phyloP scores from a whole-genome alignment of 2,888 invertebrate species.

The Brachyopa scutellaris region DNA sequence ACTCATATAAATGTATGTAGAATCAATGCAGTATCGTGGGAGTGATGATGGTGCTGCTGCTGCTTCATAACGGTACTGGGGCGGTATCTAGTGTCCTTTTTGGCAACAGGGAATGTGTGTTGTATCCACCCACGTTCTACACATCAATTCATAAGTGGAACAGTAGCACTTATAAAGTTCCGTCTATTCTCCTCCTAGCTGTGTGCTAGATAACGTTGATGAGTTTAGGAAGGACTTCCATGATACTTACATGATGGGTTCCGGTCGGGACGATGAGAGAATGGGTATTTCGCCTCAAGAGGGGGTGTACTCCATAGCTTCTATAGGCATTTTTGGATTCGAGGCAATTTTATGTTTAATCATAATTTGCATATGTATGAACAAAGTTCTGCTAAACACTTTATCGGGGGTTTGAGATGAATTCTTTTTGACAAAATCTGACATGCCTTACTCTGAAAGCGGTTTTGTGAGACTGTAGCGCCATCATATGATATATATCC shows the following conservation, averaged over 20 bases:
- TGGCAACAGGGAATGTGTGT: slow-evolving; percentile 35
- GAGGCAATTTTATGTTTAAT: neutral
- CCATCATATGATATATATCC: too few species aligned
- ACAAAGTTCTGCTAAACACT: slow-evolving; percentile 1
- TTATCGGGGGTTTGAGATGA: too few species aligned
- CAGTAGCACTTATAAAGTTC: slow-evolving; percentile 61
- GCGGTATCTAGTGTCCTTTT: slow-evolving; percentile 42
- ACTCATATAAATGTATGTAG: slow-evolving; percentile 52
- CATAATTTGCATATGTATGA: slow-evolving; percentile 15
- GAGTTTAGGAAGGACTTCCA: slow-evolving; percentile 45
- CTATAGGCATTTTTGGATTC: neutral
- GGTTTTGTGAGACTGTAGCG: too few species aligned
- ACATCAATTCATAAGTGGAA: slow-evolving; percentile 61
- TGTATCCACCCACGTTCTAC: slow-evolving; percentile 41
- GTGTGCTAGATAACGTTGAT: slow-evolving; percentile 65
- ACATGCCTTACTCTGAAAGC: too few species aligned
- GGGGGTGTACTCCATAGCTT: neutral
- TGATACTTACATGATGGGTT: slow-evolving; percentile 35
- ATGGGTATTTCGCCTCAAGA: neutral
- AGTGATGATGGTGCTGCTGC: neutral
- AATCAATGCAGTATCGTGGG: slow-evolving; percentile 28
- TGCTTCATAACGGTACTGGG: too few species aligned
- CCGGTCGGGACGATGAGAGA: slow-evolving; percentile 1
- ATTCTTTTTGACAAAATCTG: too few species aligned
- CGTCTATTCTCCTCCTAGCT: slow-evolving; percentile 9